These are phyloP conservation scores for Caiman crocodilus DNA, from an alignment of 2,797 vertebrate genomes.

Conservation along the genomic window DNA sequence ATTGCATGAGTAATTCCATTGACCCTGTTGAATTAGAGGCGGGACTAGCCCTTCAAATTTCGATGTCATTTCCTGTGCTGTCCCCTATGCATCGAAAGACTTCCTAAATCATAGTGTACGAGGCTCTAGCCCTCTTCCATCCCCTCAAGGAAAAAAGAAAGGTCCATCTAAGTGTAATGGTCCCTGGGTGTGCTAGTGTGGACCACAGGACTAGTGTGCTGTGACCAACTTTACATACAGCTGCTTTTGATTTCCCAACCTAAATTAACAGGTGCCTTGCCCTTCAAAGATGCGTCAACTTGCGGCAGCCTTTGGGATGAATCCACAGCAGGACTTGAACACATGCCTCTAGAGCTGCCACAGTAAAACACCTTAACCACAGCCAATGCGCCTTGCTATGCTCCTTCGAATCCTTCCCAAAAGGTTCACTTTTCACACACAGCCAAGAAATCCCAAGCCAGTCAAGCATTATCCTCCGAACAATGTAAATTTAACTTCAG, in stretches of 20 bases:
- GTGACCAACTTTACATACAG: too few species aligned
- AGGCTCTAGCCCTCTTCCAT: background rate
- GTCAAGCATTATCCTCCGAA: background rate
- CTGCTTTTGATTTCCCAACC: too few species aligned
- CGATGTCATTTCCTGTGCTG: background rate
- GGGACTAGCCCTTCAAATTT: background rate
- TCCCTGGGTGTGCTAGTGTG: background rate
- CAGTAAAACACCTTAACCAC: too few species aligned
- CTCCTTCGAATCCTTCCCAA: background rate
- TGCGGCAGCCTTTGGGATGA: too few species aligned
- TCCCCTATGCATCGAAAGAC: background rate
- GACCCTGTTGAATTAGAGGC: background rate
- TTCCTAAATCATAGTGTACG: background rate
- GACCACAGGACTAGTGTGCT: too few species aligned
- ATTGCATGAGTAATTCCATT: background rate
- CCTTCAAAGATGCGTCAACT: too few species aligned
- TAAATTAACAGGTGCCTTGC: too few species aligned
- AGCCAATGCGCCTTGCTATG: too few species aligned
- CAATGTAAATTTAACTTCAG: constrained; percentile 29
- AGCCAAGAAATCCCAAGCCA: background rate
- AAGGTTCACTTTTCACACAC: constrained; percentile 18
- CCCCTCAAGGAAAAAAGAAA: background rate
- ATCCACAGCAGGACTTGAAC: too few species aligned
- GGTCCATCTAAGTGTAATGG: background rate
- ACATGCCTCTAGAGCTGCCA: too few species aligned